Base-by-base conservation (phyloP, 2,888 invertebrate genomes). In the Venusia cambrica region DNA sequence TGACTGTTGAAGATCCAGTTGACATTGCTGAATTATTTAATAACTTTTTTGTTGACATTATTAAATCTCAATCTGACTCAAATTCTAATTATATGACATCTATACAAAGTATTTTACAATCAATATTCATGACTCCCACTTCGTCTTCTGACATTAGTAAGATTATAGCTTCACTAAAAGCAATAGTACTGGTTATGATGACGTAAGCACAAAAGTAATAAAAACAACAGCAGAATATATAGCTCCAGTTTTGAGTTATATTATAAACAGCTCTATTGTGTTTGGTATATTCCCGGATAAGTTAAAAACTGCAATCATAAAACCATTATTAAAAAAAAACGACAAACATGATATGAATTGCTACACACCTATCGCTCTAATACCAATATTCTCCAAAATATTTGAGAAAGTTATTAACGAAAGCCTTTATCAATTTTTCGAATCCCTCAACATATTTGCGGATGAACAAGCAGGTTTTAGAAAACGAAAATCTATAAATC, bases 301-400 rank as follows among this genome's bases (percentile, higher is more conserved):
- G 5, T 24, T 42, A 4, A 50, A 46, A 20, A 4, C 18, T 1
- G 38, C 46, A 0, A 16, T 46, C 2, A 25, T 50, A 1, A 46
- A 38, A 13, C 40, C 46, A 0, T 4, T 50, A 1, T 26, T 18
- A 21, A 50, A 50, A 32, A 43, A 39, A 9, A 41, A 31, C 2
- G 20, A 15, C 4, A 22, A 18, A 4, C 5, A 20, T 13, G 22
- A 29, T 0, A 15, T 29, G 3, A 16, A 12, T 7, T 41, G 38
- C 8, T 42, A 48, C 4, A 24, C 45, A 12, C 42, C 45, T 1
- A 38, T 48, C 4, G 26, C 42, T 2, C 28, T 40, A 1, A 30
- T 40, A 10, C 33, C 45, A 4, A 37, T 39, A 5, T 28, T 45
- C 2, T 43, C 43, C 1, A 45, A 49, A 32, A 14, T 45, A 5